Evolutionary conservation across 2,797 vertebrate genomes (phyloP).

Genomic region (Chloroceryle amazona): DNA sequence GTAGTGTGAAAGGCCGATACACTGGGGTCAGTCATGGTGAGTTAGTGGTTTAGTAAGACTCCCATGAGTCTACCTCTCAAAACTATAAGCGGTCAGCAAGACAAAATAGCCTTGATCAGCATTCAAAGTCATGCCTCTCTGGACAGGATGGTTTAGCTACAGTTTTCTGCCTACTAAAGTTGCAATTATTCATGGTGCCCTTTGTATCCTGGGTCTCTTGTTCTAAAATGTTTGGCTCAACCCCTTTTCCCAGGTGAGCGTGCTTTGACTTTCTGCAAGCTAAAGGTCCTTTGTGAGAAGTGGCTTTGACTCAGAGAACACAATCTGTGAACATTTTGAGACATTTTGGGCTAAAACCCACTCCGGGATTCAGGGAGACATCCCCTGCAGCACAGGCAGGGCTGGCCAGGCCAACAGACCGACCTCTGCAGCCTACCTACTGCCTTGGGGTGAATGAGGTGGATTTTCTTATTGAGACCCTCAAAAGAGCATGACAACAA

Average conservation of each 20-base stretch:
- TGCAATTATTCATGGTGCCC: slow-evolving; percentile 54
- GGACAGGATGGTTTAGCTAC: slow-evolving; percentile 59
- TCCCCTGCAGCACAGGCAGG: not conserved
- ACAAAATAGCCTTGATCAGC: slow-evolving; percentile 72
- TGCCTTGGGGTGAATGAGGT: not conserved
- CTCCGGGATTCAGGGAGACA: not conserved
- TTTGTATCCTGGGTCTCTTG: slow-evolving; percentile 51
- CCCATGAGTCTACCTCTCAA: slow-evolving; percentile 79
- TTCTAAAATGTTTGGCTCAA: slow-evolving; percentile 68
- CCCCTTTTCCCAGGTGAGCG: slow-evolving; percentile 65
- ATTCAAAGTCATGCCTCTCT: slow-evolving; percentile 66
- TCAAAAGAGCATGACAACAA: not conserved
- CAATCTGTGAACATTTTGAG: not conserved
- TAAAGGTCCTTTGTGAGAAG: slow-evolving; percentile 70
- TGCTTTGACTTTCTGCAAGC: slow-evolving; percentile 55
- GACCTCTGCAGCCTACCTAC: not conserved
- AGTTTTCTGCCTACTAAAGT: slow-evolving; percentile 68
- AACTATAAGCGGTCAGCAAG: slow-evolving; percentile 78
- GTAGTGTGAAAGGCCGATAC: slow-evolving; percentile 77
- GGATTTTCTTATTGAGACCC: not conserved
- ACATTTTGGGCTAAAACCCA: slow-evolving; percentile 3
- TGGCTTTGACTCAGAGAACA: slow-evolving; percentile 53
- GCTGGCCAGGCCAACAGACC: accelerated
- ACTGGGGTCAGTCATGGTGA: slow-evolving; percentile 82
- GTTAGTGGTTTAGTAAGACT: slow-evolving; percentile 79